Evolutionary conservation across 2,113 vertebrate genomes (phyloP).

Genomic region (Eidolon helvum): DNA sequence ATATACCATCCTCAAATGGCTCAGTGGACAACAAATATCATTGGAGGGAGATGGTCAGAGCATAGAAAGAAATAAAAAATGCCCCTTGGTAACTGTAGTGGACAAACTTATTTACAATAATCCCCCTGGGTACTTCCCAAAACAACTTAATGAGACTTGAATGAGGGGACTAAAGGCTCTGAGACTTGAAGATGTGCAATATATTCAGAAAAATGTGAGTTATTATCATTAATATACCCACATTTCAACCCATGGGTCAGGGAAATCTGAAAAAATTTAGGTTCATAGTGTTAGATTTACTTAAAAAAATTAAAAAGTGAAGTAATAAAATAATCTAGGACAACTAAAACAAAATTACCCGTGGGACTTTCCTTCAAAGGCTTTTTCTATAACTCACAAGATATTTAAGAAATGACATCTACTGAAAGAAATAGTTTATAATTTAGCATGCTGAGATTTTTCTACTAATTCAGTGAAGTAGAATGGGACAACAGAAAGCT

Average conservation of each 20-base stretch:
- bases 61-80: background rate
- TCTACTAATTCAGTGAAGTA: background rate
- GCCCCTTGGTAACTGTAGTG: background rate
- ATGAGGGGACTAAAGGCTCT: background rate
- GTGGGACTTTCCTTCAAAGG: background rate
- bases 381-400: background rate
- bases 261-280: background rate
- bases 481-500: background rate
- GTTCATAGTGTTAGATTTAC: background rate
- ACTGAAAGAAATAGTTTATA: background rate
- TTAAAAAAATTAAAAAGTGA: background rate
- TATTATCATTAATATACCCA: background rate
- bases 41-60: background rate
- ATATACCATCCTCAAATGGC: background rate
- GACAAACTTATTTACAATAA: background rate
- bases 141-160: background rate
- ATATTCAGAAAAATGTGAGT: background rate
- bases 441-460: background rate
- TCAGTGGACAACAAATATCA: background rate
- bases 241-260: background rate
- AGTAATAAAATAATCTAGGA: constrained; percentile 14
- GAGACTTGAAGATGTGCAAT: background rate
- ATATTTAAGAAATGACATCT: background rate
- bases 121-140: background rate
- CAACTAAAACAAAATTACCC: background rate